Base-by-base conservation (phyloP, 2,113 vertebrate genomes). In the Lates calcarifer region DNA sequence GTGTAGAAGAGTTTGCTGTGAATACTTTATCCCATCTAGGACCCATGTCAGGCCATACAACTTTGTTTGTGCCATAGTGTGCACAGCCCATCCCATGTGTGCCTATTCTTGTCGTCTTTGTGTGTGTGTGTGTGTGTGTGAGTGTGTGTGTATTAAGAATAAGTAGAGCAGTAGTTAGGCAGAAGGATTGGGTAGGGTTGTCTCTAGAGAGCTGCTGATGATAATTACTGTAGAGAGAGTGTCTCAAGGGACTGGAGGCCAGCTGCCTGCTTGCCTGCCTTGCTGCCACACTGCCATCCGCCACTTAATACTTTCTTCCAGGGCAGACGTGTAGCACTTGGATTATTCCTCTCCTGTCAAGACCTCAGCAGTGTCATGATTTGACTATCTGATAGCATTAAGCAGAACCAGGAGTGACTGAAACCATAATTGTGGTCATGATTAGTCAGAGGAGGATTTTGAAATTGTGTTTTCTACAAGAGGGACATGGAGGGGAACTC, bases 201-300 rank as follows among this genome's bases (percentile, higher is more conserved):
- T 93, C 90, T 93, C 91, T 61, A 39, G 91, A 92, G 91, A 81
- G 84, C 87, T 77, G 83, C 77, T 93, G 93, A 88, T 92, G 92
- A 93, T 95, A 95, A 95, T 95, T 94, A 92, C 87, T 92, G 84
- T 92, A 85, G 91, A 94, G 87, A 85, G 89, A 87, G 74, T 12
- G 79, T 91, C 92, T 92, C 91, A 4, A n/a, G 80, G 82, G 93
- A 89, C 69, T 29, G 72, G 79, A 57, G 71, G 70, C 80, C 89
- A 87, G 87, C 90, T 92, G 92, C 86, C 43, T 73, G 37, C 63
- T 20, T 72, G 55, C 68, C 24, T 75, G 53, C 57, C 71, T 78
- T 41, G 24, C 81, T 82, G 81, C 87, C 39, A 41, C 49, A 43
- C 53, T 71, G 80, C 57, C 87, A 81, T 56, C 72, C 41, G 26